Percentiles rank a stretch among this genome's conserved stretches.
These are phyloP conservation scores for Lordiphosa mommai DNA, from an alignment of 1,140 invertebrate genomes.

Conservation along the genomic window DNA sequence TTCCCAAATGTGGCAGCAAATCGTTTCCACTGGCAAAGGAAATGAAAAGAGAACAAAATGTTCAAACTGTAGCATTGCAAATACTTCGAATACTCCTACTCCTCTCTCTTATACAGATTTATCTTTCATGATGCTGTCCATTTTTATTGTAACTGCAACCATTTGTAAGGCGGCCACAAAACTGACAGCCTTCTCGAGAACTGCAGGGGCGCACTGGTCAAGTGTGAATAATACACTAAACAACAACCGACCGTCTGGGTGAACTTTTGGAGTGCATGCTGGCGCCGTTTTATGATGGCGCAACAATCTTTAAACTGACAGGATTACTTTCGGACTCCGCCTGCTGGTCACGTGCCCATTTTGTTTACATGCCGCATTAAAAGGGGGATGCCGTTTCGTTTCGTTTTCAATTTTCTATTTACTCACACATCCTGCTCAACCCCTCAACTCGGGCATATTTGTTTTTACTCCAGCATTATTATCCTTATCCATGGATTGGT, in stretches of 20 bases:
- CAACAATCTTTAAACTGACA: slow-evolving; percentile 47
- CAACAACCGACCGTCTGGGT: neutral
- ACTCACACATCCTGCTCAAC: slow-evolving; percentile 1
- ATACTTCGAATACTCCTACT: too few relatives aligned
- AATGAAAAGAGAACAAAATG: neutral
- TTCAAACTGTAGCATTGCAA: too few relatives aligned
- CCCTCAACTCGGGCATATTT: slow-evolving; percentile 46
- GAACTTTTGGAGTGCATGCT: neutral
- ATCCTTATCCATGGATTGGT: slow-evolving; percentile 53
- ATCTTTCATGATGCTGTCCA: slow-evolving; percentile 33
- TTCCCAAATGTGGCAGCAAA: slow-evolving; percentile 35
- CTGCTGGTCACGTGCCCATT: slow-evolving; percentile 64
- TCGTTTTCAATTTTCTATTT: slow-evolving; percentile 64
- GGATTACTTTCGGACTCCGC: slow-evolving; percentile 51
- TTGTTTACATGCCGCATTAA: slow-evolving; percentile 72
- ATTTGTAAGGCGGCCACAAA: slow-evolving; percentile 29
- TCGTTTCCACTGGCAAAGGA: slow-evolving; percentile 3
- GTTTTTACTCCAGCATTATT: slow-evolving; percentile 63
- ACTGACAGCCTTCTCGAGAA: slow-evolving; percentile 21
- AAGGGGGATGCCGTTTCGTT: slow-evolving; percentile 48
- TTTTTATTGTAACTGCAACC: slow-evolving; percentile 18
- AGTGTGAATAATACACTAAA: slow-evolving; percentile 20
- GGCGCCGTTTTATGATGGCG: slow-evolving; percentile 40
- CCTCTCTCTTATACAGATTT: neutral
- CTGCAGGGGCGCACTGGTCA: neutral